Base-by-base conservation (phyloP, 2,113 vertebrate species). In the Turdus rufiventris region DNA sequence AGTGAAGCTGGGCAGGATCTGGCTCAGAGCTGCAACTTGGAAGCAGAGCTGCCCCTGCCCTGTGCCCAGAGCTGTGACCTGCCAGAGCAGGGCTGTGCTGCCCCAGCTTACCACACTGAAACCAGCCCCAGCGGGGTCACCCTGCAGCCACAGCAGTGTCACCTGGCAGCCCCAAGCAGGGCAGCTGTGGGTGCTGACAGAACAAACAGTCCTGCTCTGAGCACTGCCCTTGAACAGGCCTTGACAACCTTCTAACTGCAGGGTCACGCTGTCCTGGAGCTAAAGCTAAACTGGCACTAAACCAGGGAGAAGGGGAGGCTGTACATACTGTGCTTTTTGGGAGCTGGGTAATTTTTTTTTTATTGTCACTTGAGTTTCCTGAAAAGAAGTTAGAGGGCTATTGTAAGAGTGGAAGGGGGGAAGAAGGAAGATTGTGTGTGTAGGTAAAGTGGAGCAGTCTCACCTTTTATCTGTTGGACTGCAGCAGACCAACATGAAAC, bases 91-190 rank as follows among this genome's bases (percentile, higher is more conserved):
- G 21, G 40, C 50, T 58, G 33, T 5, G 5, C 29, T 8, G 6
- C 10, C 54, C 19, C 57, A 60, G 25, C 28, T 63, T 19, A 0
- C 6, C 40, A 36, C 1, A 29, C 11, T 1, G 14, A n/a, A 54
- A 53, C n/a, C 19, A 29, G 20, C 50, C 60, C 4, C 50, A 47
- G 28, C 24, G 1, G 17, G 17, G 57, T 7, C 40, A 19, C 13
- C 40, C 40, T 40, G 40, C 40, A 40, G 40, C 14, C 40, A 12
- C 40, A 40, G 24, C 10, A 3, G 19, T 18, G 63, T 23, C 61
- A 63, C 5, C 5, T 20, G 42, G 58, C 18, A 61, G 40, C 40
- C 57, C 11, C 0, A 4, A 18, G 72, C n/a, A n/a, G n/a, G n/a
- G n/a, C n/a, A n/a, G n/a, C 10, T 4, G 76, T 29, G 88, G 62